These are phyloP conservation scores for Protobothrops mucrosquamatus DNA, from an alignment of 2,113 vertebrate species.

Conservation along the genomic window DNA sequence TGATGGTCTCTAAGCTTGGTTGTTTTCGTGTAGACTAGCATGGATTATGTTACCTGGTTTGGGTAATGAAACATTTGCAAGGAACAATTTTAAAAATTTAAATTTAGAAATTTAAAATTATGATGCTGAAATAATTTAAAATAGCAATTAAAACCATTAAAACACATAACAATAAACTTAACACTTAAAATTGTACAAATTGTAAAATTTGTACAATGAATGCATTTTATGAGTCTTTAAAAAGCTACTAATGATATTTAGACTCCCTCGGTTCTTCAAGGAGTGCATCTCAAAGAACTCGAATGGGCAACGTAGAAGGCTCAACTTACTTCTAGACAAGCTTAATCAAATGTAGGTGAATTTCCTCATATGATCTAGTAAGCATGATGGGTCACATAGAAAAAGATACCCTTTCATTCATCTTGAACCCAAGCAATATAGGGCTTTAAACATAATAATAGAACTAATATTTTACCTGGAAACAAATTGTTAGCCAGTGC, in stretches of 20 bases:
- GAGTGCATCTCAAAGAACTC: neutral
- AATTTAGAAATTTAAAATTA: neutral
- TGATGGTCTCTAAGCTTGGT: neutral
- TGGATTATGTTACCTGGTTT: neutral
- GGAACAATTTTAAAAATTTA: neutral
- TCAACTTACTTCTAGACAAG: neutral
- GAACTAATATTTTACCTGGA: neutral
- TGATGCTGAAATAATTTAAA: neutral
- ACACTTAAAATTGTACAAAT: neutral
- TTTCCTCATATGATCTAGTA: neutral
- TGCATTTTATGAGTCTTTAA: neutral
- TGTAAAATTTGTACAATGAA: neutral
- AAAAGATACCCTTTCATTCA: neutral
- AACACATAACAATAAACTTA: neutral
- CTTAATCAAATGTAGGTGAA: neutral
- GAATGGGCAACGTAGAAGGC: neutral
- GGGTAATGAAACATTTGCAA: neutral
- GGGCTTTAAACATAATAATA: neutral
- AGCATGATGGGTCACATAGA: neutral
- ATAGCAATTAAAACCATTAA: neutral
- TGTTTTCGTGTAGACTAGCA: neutral
- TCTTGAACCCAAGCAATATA: neutral
- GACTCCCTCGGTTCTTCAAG: neutral
- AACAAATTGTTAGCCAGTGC: neutral
- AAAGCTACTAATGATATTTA: neutral